Conservation (phyloP, 2,113 vertebrate species). For the Cheilinus undulatus region DNA sequence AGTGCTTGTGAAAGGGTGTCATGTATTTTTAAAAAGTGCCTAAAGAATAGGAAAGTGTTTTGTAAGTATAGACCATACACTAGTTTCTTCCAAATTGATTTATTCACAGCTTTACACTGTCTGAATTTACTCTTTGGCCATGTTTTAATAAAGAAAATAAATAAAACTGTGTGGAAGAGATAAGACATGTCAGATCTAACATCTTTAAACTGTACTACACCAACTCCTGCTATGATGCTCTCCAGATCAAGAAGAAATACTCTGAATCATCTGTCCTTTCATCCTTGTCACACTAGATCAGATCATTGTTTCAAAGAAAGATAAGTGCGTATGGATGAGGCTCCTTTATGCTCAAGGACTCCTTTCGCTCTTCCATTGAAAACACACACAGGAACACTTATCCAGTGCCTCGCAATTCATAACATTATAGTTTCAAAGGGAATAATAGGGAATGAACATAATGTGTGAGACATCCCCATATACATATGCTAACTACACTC, state of each 20-base stretch:
- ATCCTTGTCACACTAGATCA: conserved; percentile 10
- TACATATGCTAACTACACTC: not conserved
- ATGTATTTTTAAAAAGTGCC: too few relatives aligned
- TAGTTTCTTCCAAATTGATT: too few relatives aligned
- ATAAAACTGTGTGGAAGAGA: conserved; percentile 4
- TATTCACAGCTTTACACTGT: too few relatives aligned
- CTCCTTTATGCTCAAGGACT: not conserved
- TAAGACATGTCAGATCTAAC: not conserved
- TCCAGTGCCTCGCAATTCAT: not conserved
- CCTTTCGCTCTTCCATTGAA: not conserved
- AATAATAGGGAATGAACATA: not conserved
- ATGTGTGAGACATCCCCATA: conserved; percentile 2
- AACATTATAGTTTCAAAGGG: not conserved
- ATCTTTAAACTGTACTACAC: not conserved
- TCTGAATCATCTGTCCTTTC: conserved; percentile 16
- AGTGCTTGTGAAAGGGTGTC: too few relatives aligned
- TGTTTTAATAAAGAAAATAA: not conserved
- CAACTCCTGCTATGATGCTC: not conserved
- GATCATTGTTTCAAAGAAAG: conserved; percentile 4
- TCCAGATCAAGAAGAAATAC: conserved; percentile 1
- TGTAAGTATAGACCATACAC: too few relatives aligned
- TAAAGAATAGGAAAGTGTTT: too few relatives aligned
- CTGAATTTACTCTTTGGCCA: too few relatives aligned
- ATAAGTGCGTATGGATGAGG: not conserved
- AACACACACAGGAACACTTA: not conserved